Conservation (phyloP, 2,888 invertebrate species). For the Helicoverpa assulta region DNA sequence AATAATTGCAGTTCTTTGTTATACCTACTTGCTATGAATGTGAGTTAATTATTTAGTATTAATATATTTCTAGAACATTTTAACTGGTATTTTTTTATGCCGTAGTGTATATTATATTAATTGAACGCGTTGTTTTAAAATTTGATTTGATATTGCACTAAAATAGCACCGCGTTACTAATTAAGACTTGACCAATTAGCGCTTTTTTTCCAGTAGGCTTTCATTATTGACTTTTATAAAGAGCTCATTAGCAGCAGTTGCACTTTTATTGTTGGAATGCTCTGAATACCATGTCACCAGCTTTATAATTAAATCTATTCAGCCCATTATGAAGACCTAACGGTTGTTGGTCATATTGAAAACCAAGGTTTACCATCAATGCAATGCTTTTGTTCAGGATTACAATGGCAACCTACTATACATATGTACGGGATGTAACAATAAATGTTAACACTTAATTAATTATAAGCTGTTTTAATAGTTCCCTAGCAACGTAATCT, state of each 20-base stretch:
- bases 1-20: too few species aligned
- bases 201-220: neutral
- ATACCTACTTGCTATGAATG: too few species aligned
- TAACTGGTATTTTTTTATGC: too few species aligned
- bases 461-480: neutral
- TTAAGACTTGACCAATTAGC: too few species aligned
- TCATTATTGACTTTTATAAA: neutral
- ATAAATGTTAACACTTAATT: neutral
- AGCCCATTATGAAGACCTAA: neutral
- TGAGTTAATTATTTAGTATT: too few species aligned
- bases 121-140: too few species aligned
- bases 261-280: neutral
- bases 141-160: too few species aligned
- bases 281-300: neutral
- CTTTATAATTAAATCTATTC: constrained; percentile 3
- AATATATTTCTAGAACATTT: too few species aligned
- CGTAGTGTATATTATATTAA: too few species aligned
- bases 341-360: constrained; percentile 6
- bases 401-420: constrained; percentile 11
- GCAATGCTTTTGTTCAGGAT: constrained; percentile 6
- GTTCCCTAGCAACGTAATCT: neutral
- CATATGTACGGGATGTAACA: too few species aligned
- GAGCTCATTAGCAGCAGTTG: neutral
- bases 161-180: too few species aligned
- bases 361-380: constrained; percentile 14